A percentile compares a stretch with the other conserved stretches of the same genome.
Conservation (phyloP, 2,888 invertebrate genomes). For the Palloptera scutellata region DNA sequence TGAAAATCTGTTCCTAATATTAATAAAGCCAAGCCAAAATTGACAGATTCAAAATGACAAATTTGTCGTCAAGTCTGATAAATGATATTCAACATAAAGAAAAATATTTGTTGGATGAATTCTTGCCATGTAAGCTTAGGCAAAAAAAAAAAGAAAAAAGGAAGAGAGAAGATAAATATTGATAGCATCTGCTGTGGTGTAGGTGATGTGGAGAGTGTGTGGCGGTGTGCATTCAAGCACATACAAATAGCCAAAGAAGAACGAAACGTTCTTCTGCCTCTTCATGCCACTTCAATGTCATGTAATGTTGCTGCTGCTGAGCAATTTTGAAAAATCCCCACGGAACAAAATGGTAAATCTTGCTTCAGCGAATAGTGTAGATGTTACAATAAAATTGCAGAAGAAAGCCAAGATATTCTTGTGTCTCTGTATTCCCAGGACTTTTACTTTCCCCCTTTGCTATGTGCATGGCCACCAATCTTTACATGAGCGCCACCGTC, state of each 20-base stretch:
- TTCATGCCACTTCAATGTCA: not conserved
- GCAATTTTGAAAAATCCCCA: slow-evolving; percentile 11
- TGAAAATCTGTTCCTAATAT: slow-evolving; percentile 30
- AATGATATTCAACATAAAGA: slow-evolving; percentile 54
- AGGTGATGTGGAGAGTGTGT: not conserved
- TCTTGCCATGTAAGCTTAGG: not conserved
- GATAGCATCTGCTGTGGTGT: slow-evolving; percentile 19
- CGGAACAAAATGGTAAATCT: slow-evolving; percentile 17
- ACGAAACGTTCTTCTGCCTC: not conserved
- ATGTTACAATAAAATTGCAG: too few relatives aligned
- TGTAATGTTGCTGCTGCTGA: not conserved
- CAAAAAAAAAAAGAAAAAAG: slow-evolving; percentile 7
- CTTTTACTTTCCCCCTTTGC: too few relatives aligned
- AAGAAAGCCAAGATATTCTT: too few relatives aligned
- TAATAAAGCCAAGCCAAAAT: slow-evolving; percentile 59
- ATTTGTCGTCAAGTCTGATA: slow-evolving; percentile 60
- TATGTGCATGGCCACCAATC: too few relatives aligned
- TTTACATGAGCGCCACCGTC: too few relatives aligned
- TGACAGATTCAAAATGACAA: slow-evolving; percentile 60
- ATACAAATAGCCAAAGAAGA: not conserved
- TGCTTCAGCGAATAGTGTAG: too few relatives aligned
- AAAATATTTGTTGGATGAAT: slow-evolving; percentile 42
- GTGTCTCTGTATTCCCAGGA: too few relatives aligned
- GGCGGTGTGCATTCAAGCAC: not conserved
- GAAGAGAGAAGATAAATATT: slow-evolving; percentile 26